These are phyloP conservation scores for Plebejus melissa DNA, from an alignment of 2,888 invertebrate genomes.

Conservation along the genomic window DNA sequence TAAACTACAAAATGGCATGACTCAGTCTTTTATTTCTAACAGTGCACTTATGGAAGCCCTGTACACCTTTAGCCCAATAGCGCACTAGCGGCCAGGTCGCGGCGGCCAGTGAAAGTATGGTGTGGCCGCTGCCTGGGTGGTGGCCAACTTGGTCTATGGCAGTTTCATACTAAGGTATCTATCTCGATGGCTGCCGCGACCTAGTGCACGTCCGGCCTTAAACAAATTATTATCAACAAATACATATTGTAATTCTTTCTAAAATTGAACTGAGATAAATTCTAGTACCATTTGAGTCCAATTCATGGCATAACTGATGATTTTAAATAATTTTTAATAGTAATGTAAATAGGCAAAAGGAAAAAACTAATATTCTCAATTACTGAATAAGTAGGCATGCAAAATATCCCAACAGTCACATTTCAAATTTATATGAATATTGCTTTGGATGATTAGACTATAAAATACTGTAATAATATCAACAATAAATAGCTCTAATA, in stretches of 20 bases:
- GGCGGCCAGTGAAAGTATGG: no score
- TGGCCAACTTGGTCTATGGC: no score
- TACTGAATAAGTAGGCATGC: not conserved
- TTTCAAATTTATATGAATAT: not conserved
- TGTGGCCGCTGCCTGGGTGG: no score
- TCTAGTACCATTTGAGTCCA: not conserved
- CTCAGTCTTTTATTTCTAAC: constrained; percentile 67
- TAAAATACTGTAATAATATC: not conserved
- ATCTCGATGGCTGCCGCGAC: no score
- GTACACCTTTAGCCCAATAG: not conserved
- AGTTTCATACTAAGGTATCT: no score
- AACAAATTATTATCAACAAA: not conserved
- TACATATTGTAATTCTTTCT: no score
- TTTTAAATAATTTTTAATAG: no score
- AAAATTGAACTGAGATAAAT: not conserved
- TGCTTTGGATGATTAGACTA: not conserved
- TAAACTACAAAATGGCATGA: constrained; percentile 65
- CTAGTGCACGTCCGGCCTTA: no score
- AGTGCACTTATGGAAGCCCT: constrained; percentile 45
- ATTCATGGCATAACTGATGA: no score
- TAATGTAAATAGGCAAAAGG: no score
- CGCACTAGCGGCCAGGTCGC: no score
- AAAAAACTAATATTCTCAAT: no score
- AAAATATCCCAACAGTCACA: not conserved
- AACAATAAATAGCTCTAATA: not conserved